Evolutionary conservation across 2,113 vertebrate genomes (phyloP).

Genomic region (Rhagologus leucostigma): DNA sequence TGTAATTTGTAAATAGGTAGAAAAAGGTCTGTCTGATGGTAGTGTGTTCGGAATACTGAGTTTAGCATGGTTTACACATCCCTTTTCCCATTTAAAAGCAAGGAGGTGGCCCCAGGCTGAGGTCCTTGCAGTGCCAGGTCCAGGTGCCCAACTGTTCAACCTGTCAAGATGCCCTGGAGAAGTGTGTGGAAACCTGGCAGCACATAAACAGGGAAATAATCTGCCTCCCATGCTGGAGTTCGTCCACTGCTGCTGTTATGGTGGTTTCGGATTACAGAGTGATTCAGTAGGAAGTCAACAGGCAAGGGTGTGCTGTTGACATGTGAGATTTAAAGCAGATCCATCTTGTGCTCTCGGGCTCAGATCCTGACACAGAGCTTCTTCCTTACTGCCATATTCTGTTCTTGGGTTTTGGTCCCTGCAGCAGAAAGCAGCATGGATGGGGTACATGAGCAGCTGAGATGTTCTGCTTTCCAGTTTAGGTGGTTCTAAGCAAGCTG

Average conservation of each 20-base stretch:
- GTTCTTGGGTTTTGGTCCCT: not conserved
- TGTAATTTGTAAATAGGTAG: not conserved
- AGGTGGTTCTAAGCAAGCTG: not conserved
- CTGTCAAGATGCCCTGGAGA: not conserved
- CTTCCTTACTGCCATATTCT: not conserved
- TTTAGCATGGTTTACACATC: not conserved
- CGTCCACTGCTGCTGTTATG: not conserved
- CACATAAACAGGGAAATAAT: not conserved
- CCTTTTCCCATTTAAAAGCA: not conserved
- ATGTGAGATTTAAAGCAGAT: conserved; percentile 17
- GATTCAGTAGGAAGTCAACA: conserved; percentile 30
- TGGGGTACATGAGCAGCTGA: not conserved
- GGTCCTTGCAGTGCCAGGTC: not conserved
- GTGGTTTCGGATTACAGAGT: conserved; percentile 16
- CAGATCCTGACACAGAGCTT: not conserved
- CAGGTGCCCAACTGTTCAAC: not conserved
- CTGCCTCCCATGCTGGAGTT: not conserved
- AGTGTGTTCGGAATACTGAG: not conserved
- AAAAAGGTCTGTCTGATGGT: not conserved
- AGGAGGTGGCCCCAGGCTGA: accelerated
- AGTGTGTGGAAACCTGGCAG: not conserved
- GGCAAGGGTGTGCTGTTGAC: conserved; percentile 15
- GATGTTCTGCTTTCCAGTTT: not conserved
- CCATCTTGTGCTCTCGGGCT: not conserved
- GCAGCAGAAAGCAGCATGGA: not conserved